Conservation (phyloP, 1,140 invertebrate genomes). For the Cyphomyrmex costatus region DNA sequence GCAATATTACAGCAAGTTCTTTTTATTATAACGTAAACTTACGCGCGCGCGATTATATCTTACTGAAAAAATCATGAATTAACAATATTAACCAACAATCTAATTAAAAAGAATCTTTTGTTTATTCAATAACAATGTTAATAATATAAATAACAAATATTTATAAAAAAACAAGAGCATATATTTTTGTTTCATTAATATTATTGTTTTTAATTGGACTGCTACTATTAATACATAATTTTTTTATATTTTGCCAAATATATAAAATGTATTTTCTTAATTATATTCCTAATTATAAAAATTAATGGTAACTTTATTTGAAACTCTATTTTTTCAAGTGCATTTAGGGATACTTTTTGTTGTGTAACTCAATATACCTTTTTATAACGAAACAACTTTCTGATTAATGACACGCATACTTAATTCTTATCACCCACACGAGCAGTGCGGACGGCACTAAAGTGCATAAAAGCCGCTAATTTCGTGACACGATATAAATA, state of each 20-base stretch:
- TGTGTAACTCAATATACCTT: not conserved
- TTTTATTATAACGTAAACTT: not conserved
- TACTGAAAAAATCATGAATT: not conserved
- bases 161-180: no score
- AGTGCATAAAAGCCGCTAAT: slow-evolving; percentile 29
- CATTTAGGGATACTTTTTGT: not conserved
- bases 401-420: not conserved
- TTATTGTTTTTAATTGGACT: no score
- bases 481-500: slow-evolving; percentile 57
- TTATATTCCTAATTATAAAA: not conserved
- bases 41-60: not conserved
- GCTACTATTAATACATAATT: no score
- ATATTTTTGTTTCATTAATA: no score
- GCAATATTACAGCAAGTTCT: not conserved
- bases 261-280: not conserved
- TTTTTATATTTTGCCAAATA: not conserved
- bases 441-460: slow-evolving; percentile 3
- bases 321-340: not conserved
- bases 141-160: no score
- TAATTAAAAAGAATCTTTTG: no score
- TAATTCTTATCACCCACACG: slow-evolving; percentile 11
- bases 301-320: not conserved
- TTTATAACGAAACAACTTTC: not conserved
- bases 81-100: no score
- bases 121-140: no score